Evolutionary conservation across 2,113 vertebrate species (phyloP).

Genomic region (Gavia stellata): DNA sequence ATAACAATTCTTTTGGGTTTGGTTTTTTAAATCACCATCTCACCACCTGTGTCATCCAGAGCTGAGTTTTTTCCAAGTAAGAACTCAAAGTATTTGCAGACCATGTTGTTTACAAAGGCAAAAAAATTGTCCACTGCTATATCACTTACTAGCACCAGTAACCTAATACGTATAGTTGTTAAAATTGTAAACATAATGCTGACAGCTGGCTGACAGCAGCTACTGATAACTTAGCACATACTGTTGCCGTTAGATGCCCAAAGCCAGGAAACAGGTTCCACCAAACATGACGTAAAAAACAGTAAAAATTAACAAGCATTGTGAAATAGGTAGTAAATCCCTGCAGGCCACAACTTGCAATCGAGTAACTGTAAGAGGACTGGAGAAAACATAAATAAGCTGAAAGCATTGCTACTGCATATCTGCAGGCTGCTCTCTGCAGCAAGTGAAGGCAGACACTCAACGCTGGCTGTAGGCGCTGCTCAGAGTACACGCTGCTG

Average conservation of each 20-base stretch:
- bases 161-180: not conserved
- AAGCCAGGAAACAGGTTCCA: not conserved
- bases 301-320: not conserved
- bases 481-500: fast-evolving
- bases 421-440: not conserved
- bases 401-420: not conserved
- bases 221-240: not conserved
- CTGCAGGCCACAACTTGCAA: not conserved
- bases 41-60: not conserved
- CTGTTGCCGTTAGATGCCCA: not conserved
- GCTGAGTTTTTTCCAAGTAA: not conserved
- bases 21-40: not conserved
- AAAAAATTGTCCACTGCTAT: not conserved
- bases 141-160: not conserved
- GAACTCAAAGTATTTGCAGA: not conserved
- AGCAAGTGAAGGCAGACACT: fast-evolving
- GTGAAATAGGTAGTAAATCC: not conserved
- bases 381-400: not conserved
- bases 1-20: not conserved
- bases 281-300: not conserved
- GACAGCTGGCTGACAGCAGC: not conserved
- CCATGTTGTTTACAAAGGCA: not conserved
- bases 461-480: fast-evolving
- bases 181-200: not conserved
- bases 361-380: not conserved